A percentile compares a stretch with the other conserved stretches of the same genome.
These are phyloP conservation scores for Aplochiton taeniatus DNA, from an alignment of 2,797 vertebrate species.

Conservation along the genomic window DNA sequence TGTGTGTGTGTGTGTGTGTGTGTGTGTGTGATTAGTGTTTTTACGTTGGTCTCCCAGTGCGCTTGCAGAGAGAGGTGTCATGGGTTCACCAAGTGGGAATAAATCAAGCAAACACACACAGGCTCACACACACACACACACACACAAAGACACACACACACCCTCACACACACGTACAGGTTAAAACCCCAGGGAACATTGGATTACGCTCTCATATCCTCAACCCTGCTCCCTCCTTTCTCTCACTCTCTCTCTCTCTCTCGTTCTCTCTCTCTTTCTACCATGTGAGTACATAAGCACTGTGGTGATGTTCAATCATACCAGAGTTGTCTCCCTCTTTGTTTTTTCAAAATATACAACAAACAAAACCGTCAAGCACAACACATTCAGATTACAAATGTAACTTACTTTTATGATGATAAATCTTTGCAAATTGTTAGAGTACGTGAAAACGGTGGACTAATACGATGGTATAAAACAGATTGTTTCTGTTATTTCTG, in stretches of 20 bases:
- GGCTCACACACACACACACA: too few relatives aligned
- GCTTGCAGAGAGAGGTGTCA: slow-evolving; percentile 16
- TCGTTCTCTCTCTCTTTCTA: neutral
- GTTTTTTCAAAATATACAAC: neutral
- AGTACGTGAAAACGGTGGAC: too few relatives aligned
- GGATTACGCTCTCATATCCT: too few relatives aligned
- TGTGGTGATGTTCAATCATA: too few relatives aligned
- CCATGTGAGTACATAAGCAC: too few relatives aligned
- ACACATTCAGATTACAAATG: too few relatives aligned
- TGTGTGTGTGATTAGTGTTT: slow-evolving; percentile 2
- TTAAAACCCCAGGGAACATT: too few relatives aligned
- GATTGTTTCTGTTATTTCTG: slow-evolving; percentile 19
- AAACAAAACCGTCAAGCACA: too few relatives aligned
- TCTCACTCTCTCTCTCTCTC: neutral
- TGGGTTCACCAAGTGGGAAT: slow-evolving; percentile 18
- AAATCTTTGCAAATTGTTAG: too few relatives aligned
- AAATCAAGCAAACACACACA: slow-evolving; percentile 31
- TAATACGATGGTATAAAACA: too few relatives aligned
- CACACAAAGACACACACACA: neutral
- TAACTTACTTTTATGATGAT: too few relatives aligned
- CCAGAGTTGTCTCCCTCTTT: neutral
- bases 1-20: too few relatives aligned
- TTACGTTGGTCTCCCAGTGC: slow-evolving; percentile 19
- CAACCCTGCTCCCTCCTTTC: neutral
- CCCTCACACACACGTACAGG: slow-evolving; percentile 14